These are phyloP conservation scores for Carettochelys insculpta DNA, from an alignment of 2,113 vertebrate species.

Conservation along the genomic window DNA sequence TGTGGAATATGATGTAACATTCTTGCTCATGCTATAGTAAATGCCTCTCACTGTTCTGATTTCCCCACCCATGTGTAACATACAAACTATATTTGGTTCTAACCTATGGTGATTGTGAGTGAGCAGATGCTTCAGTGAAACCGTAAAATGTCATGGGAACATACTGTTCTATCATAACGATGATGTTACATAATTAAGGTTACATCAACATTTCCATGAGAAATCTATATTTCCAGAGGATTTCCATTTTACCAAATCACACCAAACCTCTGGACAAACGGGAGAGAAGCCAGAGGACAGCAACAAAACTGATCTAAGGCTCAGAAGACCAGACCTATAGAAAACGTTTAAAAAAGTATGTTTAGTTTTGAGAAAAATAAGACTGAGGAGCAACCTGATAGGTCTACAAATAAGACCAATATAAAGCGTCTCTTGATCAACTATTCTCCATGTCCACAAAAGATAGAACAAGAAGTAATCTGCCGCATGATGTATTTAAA, in stretches of 20 bases:
- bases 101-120: neutral
- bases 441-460: neutral
- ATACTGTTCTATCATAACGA: neutral
- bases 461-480: neutral
- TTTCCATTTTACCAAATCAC: neutral
- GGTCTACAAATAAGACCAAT: neutral
- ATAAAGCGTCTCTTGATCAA: neutral
- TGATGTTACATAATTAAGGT: neutral
- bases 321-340: slow-evolving; percentile 10
- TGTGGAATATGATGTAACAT: neutral
- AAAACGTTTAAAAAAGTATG: neutral
- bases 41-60: neutral
- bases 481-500: neutral
- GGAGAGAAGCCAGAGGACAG: neutral
- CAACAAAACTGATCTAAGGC: neutral
- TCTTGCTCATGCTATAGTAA: neutral
- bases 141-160: neutral
- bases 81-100: neutral
- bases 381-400: neutral
- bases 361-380: neutral
- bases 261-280: neutral
- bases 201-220: neutral
- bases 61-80: neutral
- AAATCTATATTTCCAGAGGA: neutral
- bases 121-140: neutral